Evolutionary conservation across 2,888 invertebrate species (phyloP), one percentile per base, ranked within the genome.

Genomic region (Drosophila fulvimacula): DNA sequence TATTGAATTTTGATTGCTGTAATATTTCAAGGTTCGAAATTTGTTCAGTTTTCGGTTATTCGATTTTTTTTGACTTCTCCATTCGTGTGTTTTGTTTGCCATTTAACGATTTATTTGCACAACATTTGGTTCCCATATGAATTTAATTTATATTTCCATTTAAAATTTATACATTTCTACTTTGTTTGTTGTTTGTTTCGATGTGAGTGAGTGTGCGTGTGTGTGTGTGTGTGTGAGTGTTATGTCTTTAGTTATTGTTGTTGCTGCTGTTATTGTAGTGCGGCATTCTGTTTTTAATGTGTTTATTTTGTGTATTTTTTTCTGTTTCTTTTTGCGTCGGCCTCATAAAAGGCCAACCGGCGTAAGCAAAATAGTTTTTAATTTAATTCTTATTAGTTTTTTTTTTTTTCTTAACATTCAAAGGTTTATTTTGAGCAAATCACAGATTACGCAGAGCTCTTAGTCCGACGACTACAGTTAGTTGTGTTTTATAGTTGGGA

Each of bases 111-210:
- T 84, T 84, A 88, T 88, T 86, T 86, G 78, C 76, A 63, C 84
- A 84, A 88, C 84, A 84, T 88, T 84, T 84, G 84, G 87, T 81
- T 74, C 79, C 83, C 84, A 84, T 83, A 86, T 84, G 89, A 88
- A 81, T 83, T 83, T 87, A 86, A 84, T 84, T 88, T 84, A 88
- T 88, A 83, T 69, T 83, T 84, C 81, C 83, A 86, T 81, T 73
- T 86, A 46, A 81, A 88, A 80, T 86, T 88, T 80, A 82, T 76
- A 78, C 76, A 86, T 69, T 72, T 76, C 57, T 78, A 58, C 66
- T 57, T 69, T 76, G 56, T 60, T 73, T 69, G 57, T 66, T 65
- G 52, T 19, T 48, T 48, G 48, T 56, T 24, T 42, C 21, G 44
- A 1, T 13, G 32, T 46, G 72, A 44, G 58, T 24, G 57, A 67